phyloP scores from a whole-genome alignment of 2,113 vertebrate species.

The Cisticola juncidis region DNA sequence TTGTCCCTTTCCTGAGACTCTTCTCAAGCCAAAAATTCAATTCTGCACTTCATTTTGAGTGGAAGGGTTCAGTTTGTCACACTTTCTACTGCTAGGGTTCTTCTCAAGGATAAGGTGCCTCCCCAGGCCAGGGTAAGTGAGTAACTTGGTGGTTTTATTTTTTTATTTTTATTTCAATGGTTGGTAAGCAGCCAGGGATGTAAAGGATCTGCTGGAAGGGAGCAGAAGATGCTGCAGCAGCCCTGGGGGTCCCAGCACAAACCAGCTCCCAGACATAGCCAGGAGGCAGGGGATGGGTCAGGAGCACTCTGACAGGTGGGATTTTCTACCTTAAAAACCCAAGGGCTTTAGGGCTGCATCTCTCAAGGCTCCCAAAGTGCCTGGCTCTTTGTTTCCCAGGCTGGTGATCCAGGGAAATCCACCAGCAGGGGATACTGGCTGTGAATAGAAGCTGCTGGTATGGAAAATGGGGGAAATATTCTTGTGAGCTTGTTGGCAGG shows the following conservation, averaged over 20 bases:
- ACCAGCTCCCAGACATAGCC: not conserved
- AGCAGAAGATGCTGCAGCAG: not conserved
- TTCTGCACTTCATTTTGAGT: not conserved
- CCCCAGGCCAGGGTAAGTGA: not conserved
- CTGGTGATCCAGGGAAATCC: not conserved
- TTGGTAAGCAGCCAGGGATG: not conserved
- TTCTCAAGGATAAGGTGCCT: not conserved
- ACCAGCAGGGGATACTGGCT: not conserved
- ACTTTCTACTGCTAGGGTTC: rapidly evolving
- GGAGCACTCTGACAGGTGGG: not conserved
- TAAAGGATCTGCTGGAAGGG: not conserved
- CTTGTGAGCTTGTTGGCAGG: not conserved
- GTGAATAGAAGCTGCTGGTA: not conserved
- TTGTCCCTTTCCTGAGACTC: rapidly evolving
- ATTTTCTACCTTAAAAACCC: not conserved
- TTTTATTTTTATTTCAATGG: not conserved
- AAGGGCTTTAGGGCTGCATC: not conserved
- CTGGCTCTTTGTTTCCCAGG: not conserved
- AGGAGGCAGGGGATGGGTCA: not conserved
- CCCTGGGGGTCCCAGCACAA: not conserved
- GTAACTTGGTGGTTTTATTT: not conserved
- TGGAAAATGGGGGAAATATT: not conserved
- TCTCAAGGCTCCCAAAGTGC: not conserved
- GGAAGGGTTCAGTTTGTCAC: rapidly evolving
- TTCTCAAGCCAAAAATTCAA: not conserved